These are phyloP conservation scores for Onychomys leucogaster DNA, from an alignment of 2,797 vertebrate species.

Conservation along the genomic window DNA sequence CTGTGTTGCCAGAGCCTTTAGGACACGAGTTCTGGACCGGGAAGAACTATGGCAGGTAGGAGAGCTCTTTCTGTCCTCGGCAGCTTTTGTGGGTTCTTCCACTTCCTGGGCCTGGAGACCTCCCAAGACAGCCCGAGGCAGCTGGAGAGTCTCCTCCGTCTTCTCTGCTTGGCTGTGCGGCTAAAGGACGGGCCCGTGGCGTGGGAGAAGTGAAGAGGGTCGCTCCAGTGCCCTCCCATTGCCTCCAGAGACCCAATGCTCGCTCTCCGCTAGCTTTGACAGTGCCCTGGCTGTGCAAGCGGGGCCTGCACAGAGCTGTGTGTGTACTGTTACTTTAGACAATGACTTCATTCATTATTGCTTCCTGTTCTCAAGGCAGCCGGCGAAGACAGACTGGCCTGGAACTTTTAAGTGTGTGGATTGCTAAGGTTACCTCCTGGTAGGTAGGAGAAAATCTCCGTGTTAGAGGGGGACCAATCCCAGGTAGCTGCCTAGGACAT, in stretches of 20 bases:
- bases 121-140: not conserved
- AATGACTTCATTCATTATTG: not conserved
- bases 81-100: not conserved
- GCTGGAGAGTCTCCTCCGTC: not conserved
- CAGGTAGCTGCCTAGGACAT: not conserved
- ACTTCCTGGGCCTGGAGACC: not conserved
- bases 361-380: not conserved
- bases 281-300: rapidly evolving
- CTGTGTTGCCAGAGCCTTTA: not conserved
- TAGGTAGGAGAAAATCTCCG: not conserved
- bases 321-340: not conserved
- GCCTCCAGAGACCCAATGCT: not conserved
- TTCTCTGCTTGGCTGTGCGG: not conserved
- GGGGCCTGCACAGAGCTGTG: not conserved
- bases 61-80: rapidly evolving
- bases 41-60: not conserved
- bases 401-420: not conserved
- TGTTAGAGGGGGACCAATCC: not conserved
- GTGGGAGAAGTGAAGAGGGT: not conserved
- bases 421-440: not conserved
- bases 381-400: not conserved
- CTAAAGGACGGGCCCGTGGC: not conserved
- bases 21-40: not conserved
- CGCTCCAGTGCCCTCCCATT: not conserved
- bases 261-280: not conserved